Percentiles rank a stretch among this genome's conserved stretches.
Evolutionary conservation across 2,797 vertebrate genomes (phyloP).

Genomic region (Sebastes paucispinis): DNA sequence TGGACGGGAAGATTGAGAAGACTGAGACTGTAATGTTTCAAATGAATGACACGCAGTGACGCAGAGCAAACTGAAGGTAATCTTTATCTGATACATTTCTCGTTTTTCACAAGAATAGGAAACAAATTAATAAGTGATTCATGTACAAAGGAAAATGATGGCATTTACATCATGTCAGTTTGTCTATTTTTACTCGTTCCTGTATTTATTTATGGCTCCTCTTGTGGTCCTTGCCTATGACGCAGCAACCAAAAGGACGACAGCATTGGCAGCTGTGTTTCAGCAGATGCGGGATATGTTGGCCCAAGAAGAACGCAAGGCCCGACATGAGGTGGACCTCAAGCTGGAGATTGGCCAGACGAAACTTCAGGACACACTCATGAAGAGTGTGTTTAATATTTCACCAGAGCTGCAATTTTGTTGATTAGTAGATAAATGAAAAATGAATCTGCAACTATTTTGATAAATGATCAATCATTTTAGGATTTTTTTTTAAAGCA

Average conservation of each 20-base stretch:
- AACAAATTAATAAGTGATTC: too few species aligned
- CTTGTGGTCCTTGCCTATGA: constrained; percentile 74
- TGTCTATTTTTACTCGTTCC: neutral
- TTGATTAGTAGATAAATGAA: neutral
- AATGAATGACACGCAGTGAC: constrained; percentile 62
- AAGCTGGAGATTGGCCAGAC: constrained; percentile 83
- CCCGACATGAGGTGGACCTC: constrained; percentile 73
- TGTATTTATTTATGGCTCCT: neutral
- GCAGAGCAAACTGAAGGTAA: constrained; percentile 83
- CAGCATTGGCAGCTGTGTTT: constrained; percentile 79
- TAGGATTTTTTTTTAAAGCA: neutral
- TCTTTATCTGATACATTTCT: neutral
- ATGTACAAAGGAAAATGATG: neutral
- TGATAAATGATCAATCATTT: neutral
- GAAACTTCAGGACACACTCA: constrained; percentile 73
- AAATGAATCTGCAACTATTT: neutral
- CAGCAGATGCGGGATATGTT: constrained; percentile 84
- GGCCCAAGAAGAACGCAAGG: constrained; percentile 76
- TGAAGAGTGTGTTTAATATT: constrained; percentile 44
- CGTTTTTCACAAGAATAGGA: neutral
- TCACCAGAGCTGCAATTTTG: neutral
- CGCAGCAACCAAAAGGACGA: constrained; percentile 69
- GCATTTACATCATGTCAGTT: neutral
- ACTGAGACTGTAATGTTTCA: constrained; percentile 71
- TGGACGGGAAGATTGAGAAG: constrained; percentile 81